phyloP scores from a whole-genome alignment of 92 coral and sea anemone genomes.

The Umimayanthus kanabou region DNA sequence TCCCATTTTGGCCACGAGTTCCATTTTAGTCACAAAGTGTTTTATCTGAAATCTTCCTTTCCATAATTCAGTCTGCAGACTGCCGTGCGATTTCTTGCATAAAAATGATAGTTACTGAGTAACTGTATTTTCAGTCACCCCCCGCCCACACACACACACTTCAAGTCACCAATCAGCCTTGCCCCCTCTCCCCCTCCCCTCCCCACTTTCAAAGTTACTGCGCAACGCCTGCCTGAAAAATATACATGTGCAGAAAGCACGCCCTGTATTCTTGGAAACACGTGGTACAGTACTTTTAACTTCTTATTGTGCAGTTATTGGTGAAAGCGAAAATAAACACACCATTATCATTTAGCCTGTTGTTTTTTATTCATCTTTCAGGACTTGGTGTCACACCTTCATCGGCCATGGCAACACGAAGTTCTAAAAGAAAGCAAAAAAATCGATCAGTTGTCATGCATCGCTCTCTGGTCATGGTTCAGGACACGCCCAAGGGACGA shows the following conservation, averaged over 20 bases:
- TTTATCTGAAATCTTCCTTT: neutral
- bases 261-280: too few relatives aligned
- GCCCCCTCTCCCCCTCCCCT: too few relatives aligned
- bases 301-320: too few relatives aligned
- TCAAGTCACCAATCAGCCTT: too few relatives aligned
- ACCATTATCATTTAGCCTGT: neutral
- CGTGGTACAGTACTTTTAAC: too few relatives aligned
- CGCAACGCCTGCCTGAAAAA: too few relatives aligned
- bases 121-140: too few relatives aligned
- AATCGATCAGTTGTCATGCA: constrained; percentile 37
- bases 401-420: constrained; percentile 6
- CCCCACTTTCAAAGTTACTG: too few relatives aligned
- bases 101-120: neutral
- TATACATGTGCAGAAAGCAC: too few relatives aligned
- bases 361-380: neutral
- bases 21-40: neutral
- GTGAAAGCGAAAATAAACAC: neutral
- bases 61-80: neutral
- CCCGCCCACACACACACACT: too few relatives aligned
- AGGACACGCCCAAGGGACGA: constrained; percentile 40
- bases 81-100: neutral
- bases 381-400: constrained; percentile 39
- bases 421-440: constrained; percentile 17
- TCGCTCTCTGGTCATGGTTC: constrained; percentile 32
- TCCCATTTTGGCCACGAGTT: neutral